These are phyloP conservation scores for Muscina levida DNA, from an alignment of 2,888 invertebrate species.

Conservation along the genomic window DNA sequence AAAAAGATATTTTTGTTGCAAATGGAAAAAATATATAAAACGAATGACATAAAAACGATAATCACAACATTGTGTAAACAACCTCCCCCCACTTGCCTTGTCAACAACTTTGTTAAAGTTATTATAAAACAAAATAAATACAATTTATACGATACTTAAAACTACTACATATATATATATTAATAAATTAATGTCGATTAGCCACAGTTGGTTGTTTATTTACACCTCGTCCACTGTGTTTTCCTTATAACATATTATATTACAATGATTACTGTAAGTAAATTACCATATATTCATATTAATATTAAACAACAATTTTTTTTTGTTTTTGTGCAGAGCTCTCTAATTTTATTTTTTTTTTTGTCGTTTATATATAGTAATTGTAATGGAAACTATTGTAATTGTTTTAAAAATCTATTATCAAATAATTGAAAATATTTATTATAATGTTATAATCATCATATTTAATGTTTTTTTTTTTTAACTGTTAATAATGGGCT, in stretches of 20 bases:
- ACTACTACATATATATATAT: too few relatives aligned
- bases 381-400: slow-evolving; percentile 45
- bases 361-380: slow-evolving; percentile 55
- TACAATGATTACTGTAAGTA: background rate
- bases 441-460: slow-evolving; percentile 53
- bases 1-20: slow-evolving; percentile 7
- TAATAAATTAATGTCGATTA: too few relatives aligned
- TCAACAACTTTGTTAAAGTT: background rate
- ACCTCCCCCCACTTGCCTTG: background rate
- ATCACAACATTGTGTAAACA: background rate
- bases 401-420: slow-evolving; percentile 22
- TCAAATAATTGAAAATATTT: slow-evolving; percentile 26
- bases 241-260: too few relatives aligned
- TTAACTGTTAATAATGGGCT: too few relatives aligned
- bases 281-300: too few relatives aligned
- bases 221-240: too few relatives aligned
- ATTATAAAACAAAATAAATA: background rate
- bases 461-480: slow-evolving; percentile 36
- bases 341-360: slow-evolving; percentile 22
- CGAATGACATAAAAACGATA: slow-evolving; percentile 31
- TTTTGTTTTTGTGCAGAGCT: slow-evolving; percentile 27
- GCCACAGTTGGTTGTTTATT: too few relatives aligned
- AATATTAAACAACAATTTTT: too few relatives aligned
- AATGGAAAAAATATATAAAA: slow-evolving; percentile 48
- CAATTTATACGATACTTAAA: too few relatives aligned